Evolutionary conservation across 2,888 invertebrate species (phyloP), one percentile per base, ranked within the genome.

Genomic region (Apomyelois bistriatella): DNA sequence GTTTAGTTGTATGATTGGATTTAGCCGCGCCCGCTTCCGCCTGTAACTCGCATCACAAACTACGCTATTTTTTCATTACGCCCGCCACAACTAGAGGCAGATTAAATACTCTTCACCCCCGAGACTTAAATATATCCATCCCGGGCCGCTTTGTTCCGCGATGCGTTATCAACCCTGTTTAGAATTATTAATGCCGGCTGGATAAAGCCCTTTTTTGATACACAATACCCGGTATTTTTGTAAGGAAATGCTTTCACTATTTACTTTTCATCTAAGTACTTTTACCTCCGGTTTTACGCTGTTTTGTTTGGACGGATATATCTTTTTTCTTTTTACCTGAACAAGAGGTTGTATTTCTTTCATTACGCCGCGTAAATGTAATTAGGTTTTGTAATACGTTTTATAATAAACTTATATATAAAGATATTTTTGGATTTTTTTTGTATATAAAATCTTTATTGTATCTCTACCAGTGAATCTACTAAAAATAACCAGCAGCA

Each of bases 81-180:
- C 7, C 52, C 58, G 53, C 60, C 58, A 57, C 60, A 63, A 60
- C 60, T 59, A 56, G 56, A 56, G 56, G 52, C 52, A 66, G 66
- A 66, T 70, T 72, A 72, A 68, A 72, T 69, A 70, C 71, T 69
- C 66, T 64, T 65, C 64, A 54, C 61, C 67, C 66, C 57, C 57
- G 50, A 12, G 16, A 22, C 61, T 53, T 47, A 46, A 40, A 52
- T 51, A 52, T 52, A 54, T 48, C 48, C 48, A 43, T 52, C 55
- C 53, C 50, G 49, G 52, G 49, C 28, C 38, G 2, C 37, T 51
- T 54, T 54, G 51, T 51, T 47, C 47, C 36, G 52, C 51, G 52
- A 52, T 42, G 52, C 52, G 52, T 52, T 52, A 52, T 52, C 43
- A 43, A 52, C 36, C 52, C 52, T 52, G 52, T 52, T 52, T 43